phyloP scores from a whole-genome alignment of 2,888 invertebrate species.

The Ichneumoninae sp. region DNA sequence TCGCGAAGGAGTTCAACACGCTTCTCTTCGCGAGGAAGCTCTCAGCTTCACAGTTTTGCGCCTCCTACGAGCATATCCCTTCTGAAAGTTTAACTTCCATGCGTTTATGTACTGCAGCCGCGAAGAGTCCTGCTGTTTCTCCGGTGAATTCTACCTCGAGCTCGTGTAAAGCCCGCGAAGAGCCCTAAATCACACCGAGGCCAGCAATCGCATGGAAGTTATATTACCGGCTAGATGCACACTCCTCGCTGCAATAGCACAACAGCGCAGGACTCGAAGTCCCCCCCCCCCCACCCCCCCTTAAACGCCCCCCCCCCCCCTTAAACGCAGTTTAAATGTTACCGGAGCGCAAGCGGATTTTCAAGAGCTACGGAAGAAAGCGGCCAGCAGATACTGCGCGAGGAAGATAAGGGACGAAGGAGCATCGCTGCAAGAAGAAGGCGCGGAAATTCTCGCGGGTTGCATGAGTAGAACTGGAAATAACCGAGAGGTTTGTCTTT shows the following conservation, averaged over 20 bases:
- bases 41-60: conserved; percentile 18
- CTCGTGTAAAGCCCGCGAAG: not conserved
- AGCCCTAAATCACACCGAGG: conserved; percentile 63
- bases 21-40: conserved; percentile 49
- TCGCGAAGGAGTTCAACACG: conserved; percentile 45
- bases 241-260: conserved; percentile 38
- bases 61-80: conserved; percentile 1
- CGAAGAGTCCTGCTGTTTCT: conserved; percentile 29
- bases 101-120: conserved; percentile 42
- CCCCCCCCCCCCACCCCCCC: no score
- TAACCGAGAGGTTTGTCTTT: not conserved
- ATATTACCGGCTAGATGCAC: conserved; percentile 56
- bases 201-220: conserved; percentile 54
- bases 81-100: conserved; percentile 7
- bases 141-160: conserved; percentile 43
- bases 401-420: not conserved
- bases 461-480: not conserved
- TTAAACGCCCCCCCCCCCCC: conserved; percentile 22
- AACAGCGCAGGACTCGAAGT: conserved; percentile 33
- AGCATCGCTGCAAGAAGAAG: not conserved
- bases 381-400: not conserved
- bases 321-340: conserved; percentile 46
- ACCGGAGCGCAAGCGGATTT: conserved; percentile 7
- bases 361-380: conserved; percentile 19
- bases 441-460: not conserved